These are phyloP conservation scores for Hetaerina titia DNA, from an alignment of 2,888 invertebrate genomes.

Conservation along the genomic window DNA sequence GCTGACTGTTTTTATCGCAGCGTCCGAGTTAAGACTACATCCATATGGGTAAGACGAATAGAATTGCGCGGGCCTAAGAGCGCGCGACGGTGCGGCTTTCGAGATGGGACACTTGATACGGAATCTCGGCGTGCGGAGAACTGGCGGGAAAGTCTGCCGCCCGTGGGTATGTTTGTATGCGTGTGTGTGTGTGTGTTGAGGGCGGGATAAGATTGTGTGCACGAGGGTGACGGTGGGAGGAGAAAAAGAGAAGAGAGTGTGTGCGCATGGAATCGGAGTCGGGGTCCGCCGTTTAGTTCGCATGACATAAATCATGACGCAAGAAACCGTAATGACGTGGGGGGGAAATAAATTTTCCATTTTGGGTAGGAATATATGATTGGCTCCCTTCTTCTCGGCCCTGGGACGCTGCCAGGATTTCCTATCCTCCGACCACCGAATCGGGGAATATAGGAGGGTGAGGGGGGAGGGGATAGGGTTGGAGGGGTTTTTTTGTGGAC, in stretches of 20 bases:
- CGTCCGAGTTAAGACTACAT: no score
- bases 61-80: no score
- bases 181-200: background rate
- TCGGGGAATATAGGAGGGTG: background rate
- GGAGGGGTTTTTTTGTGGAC: background rate
- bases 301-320: conserved; percentile 46
- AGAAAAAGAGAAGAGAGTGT: background rate
- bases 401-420: conserved; percentile 45
- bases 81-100: no score
- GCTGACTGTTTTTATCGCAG: no score
- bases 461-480: background rate
- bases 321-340: conserved; percentile 56
- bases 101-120: conserved; percentile 8
- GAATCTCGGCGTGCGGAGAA: background rate
- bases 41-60: no score
- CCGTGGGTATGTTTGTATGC: background rate
- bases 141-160: background rate
- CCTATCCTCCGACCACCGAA: background rate
- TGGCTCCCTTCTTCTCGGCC: conserved; percentile 41
- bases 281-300: background rate
- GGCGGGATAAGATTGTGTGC: background rate
- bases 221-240: background rate
- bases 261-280: background rate
- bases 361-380: conserved; percentile 46
- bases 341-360: conserved; percentile 53